phyloP scores from a whole-genome alignment of 2,113 vertebrate genomes.

The Vidua macroura region DNA sequence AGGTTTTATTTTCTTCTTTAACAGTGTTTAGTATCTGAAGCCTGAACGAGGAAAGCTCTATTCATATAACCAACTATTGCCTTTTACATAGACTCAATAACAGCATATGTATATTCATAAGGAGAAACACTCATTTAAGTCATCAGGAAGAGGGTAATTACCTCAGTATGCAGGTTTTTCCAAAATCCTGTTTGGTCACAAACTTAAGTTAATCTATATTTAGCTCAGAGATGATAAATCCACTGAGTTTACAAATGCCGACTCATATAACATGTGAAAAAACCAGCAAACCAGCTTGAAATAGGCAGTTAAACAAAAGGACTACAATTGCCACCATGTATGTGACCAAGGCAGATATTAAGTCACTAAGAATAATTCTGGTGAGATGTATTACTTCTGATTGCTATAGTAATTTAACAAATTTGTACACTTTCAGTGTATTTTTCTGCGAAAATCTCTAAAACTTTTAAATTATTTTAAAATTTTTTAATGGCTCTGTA shows the following conservation, averaged over 20 bases:
- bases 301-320: neutral
- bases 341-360: neutral
- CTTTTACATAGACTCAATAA: neutral
- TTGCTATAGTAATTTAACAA: neutral
- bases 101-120: conserved; percentile 18
- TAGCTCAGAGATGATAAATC: conserved; percentile 3
- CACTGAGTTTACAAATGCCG: neutral
- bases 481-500: neutral
- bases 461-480: neutral
- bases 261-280: neutral
- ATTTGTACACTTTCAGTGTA: neutral
- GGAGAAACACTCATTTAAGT: conserved; percentile 19
- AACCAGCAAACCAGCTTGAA: neutral
- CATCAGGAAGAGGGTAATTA: conserved; percentile 12
- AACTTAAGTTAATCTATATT: neutral
- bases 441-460: neutral
- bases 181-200: neutral
- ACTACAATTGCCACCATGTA: neutral
- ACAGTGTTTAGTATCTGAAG: neutral
- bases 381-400: neutral
- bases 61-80: neutral
- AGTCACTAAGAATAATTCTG: neutral
- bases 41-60: neutral
- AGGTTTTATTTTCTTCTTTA: neutral
- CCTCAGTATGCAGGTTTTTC: neutral